Base-by-base conservation (phyloP, 1,140 invertebrate species). In the Anthonomus grandis region DNA sequence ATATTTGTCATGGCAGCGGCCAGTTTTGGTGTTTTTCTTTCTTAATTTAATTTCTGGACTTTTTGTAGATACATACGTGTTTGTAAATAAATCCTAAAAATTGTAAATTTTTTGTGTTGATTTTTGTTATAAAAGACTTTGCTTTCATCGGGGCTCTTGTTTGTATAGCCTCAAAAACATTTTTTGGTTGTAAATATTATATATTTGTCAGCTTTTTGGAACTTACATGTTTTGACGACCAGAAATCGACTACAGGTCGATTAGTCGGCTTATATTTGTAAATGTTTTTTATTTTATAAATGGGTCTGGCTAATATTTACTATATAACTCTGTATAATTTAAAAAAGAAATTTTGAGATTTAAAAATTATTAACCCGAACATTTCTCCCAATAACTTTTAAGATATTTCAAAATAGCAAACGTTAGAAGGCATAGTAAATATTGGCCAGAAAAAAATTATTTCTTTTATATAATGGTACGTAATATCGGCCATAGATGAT, bases 111-210 rank as follows among this genome's bases (percentile, higher is more conserved):
- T 45, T 21, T 21, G 19, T 12, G 10, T 45, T 12, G 10, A 23
- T 22, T 12, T 22, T 24, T 45, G 9, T 13, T 48, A 34, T 31
- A 31, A 10, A 10, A 12, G 15, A 34, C 10, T 34, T 34, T 34
- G 22, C 47, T 12, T 53, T 18, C 41, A 57, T 21, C 12, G 23
- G 59, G 6, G 27, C 27, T 31, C n/a, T 31, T 8, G 6, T 31
- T 31, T 31, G 27, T 13, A 41, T 44, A 39, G 55, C 54, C 57
- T 56, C 54, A 56, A 57, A 53, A 54, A 54, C 38, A 37, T 42
- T n/a, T n/a, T n/a, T 38, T 36, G 62, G 65, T 62, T 71, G 69
- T 71, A 70, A 68, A 70, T 70, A 70, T 69, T 68, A 64, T 69
- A 70, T 71, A 70, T 68, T 71, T 63, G 65, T 68, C 69, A 68